These are phyloP conservation scores for Catamblyrhynchus diadema DNA, from an alignment of 2,797 vertebrate species.

Conservation along the genomic window DNA sequence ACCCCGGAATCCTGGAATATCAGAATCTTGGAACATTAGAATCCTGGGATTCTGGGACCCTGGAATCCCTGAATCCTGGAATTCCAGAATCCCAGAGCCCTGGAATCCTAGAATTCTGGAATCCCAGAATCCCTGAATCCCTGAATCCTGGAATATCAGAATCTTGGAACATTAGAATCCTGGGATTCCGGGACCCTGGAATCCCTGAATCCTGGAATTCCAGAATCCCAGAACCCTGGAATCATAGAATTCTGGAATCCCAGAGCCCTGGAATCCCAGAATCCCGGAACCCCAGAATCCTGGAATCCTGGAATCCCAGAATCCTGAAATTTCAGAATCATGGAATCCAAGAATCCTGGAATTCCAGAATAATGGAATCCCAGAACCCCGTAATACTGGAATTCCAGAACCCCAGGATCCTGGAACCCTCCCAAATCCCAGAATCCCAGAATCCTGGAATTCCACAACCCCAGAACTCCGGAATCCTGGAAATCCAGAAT, in stretches of 20 bases:
- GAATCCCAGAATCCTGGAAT: accelerated
- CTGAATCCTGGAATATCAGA: accelerated
- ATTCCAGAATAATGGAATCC: too few relatives aligned
- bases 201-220: accelerated
- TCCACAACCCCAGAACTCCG: too few relatives aligned
- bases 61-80: too few relatives aligned
- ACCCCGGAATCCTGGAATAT: accelerated
- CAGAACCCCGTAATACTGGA: accelerated
- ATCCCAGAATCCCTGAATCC: accelerated
- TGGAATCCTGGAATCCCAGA: too few relatives aligned
- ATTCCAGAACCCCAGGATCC: not conserved
- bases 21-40: too few relatives aligned
- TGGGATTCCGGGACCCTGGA: accelerated
- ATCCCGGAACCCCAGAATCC: too few relatives aligned
- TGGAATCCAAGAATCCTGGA: accelerated
- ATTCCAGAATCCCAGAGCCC: accelerated
- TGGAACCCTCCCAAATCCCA: too few relatives aligned
- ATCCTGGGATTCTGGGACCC: too few relatives aligned
- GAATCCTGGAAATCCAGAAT: too few relatives aligned
- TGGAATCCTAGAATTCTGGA: accelerated
- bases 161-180: not conserved
- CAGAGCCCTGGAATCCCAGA: too few relatives aligned
- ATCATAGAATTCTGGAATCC: too few relatives aligned
- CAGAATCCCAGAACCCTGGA: not conserved
- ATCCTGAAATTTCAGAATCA: not conserved